phyloP scores from a whole-genome alignment of 2,888 invertebrate genomes.

The Pardosa pseudoannulata region DNA sequence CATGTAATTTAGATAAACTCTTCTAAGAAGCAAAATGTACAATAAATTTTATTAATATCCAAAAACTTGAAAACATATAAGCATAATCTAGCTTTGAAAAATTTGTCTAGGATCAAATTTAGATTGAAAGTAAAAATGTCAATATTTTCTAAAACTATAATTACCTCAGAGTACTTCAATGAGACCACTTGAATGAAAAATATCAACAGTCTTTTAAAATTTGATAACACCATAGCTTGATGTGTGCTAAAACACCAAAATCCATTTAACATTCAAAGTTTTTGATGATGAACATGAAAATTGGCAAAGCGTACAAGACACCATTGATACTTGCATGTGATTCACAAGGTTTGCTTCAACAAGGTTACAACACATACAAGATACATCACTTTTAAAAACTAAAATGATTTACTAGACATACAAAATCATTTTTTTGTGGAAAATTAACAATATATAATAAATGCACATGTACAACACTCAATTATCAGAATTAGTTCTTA shows the following conservation, averaged over 20 bases:
- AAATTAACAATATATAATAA: background rate
- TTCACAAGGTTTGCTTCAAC: conserved; percentile 49
- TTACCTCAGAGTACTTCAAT: conserved; percentile 10
- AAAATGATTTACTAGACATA: background rate
- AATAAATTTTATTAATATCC: too few species aligned
- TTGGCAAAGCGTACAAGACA: conserved; percentile 60
- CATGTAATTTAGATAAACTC: too few species aligned
- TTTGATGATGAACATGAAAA: conserved; percentile 66
- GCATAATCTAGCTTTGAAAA: too few species aligned
- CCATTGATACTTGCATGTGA: conserved; percentile 38
- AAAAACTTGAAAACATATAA: too few species aligned
- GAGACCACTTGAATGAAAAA: conserved; percentile 23
- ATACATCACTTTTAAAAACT: background rate
- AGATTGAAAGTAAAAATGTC: too few species aligned
- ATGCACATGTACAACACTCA: background rate
- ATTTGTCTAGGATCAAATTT: too few species aligned
- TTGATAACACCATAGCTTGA: conserved; percentile 50
- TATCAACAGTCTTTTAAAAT: conserved; percentile 53
- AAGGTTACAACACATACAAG: conserved; percentile 11
- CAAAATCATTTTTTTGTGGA: background rate
- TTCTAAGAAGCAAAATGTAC: too few species aligned
- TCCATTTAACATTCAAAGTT: conserved; percentile 63
- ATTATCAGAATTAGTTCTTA: background rate
- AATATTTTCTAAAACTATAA: too few species aligned
- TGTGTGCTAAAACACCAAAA: conserved; percentile 66